These are phyloP conservation scores for Enteromius argenteus DNA, from an alignment of 2,797 vertebrate genomes.

Conservation along the genomic window DNA sequence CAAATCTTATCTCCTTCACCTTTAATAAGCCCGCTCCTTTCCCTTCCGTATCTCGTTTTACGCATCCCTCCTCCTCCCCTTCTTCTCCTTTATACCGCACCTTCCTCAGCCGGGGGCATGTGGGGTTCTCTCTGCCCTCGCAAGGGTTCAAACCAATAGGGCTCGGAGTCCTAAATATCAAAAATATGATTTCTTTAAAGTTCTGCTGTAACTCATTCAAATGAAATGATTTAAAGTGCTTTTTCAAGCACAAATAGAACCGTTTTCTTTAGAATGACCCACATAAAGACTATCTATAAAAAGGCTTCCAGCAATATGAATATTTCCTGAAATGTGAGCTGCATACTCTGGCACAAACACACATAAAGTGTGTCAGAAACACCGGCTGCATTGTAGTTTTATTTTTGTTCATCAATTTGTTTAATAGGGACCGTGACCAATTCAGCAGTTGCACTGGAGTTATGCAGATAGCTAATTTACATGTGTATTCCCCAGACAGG, in stretches of 20 bases:
- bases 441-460: constrained; percentile 6
- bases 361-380: constrained; percentile 19
- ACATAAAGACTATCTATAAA: neutral
- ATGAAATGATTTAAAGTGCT: neutral
- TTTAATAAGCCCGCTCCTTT: no score
- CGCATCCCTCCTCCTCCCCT: no score
- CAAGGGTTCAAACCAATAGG: no score
- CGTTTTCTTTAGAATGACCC: neutral
- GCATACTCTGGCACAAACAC: neutral
- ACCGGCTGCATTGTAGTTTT: constrained; percentile 17
- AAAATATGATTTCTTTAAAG: neutral
- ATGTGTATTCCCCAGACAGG: constrained; percentile 39
- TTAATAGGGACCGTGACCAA: constrained; percentile 39
- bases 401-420: constrained; percentile 21
- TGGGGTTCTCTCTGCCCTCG: no score
- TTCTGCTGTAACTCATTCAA: neutral
- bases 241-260: neutral
- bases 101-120: no score
- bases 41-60: no score
- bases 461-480: constrained; percentile 37
- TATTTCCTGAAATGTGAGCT: neutral
- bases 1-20: no score
- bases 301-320: neutral
- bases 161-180: no score
- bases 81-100: no score